Base-by-base conservation (phyloP, 2,797 vertebrate genomes). In the Peromyscus melanophrys region DNA sequence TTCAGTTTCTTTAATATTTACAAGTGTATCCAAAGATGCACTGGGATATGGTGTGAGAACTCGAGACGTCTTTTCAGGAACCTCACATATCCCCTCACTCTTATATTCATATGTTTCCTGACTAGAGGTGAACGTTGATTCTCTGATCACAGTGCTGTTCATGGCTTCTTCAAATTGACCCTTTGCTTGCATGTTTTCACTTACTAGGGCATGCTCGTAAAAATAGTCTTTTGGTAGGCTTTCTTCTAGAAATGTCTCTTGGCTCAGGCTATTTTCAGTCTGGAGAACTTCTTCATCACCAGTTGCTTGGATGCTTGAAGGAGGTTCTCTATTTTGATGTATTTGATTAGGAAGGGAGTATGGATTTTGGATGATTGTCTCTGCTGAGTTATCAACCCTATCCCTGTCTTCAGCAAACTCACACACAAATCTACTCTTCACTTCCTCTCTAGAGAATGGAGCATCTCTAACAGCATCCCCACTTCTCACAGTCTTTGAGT, bases 401-500 rank as follows among this genome's bases (percentile, higher is more conserved):
- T 69, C 37, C 17, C 31, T 87, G 63, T 29, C 57, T 67, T 90
- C 85, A 37, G n/a, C 61, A 31, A 95, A 34, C 88, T 94, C 73
- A 52, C 31, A 83, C 27, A 69, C 0, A 71, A 89, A 73, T 17
- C 40, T 78, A 31, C 16, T 57, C 92, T 94, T 82, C 10, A 49
- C 31, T 95, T 96, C 94, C 46, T 94, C 99, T 71, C 98, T 98
- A 57, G 99, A 98, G 77, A 94, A 95, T 3, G 81, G 14, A 75
- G 98, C 52, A 27, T 81, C 99, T 71, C 98, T 97, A 77, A 99
- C 98, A 96, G 98, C 98, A 13, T 98, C 97, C 93, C 99, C 99
- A 83, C 99, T 99, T 97, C 98, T 98, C 12, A 99, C 98, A 13
- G 99, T 99, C 96, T 99, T 99, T 55, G 98, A 90, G 25, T 99